Conservation (phyloP, 2,113 vertebrate species). For the Hepsetus odoe region DNA sequence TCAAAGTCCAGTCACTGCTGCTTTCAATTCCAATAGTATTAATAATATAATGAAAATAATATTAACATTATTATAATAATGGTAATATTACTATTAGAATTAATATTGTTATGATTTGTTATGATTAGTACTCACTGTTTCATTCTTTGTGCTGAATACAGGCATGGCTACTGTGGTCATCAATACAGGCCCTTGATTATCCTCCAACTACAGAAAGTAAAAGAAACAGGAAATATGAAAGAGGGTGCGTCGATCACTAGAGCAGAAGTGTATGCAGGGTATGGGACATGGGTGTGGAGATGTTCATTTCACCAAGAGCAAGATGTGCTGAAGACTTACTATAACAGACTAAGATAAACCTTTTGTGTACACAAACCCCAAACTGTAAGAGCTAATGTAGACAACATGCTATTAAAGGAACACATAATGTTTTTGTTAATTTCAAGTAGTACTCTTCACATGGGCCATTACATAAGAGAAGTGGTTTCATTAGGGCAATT, state of each 20-base stretch:
- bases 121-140: slow-evolving; percentile 91
- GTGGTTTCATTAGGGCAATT: neutral
- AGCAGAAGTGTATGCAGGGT: no score
- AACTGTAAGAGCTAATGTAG: neutral
- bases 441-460: neutral
- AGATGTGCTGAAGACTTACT: no score
- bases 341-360: neutral
- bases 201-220: slow-evolving; percentile 80
- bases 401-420: neutral
- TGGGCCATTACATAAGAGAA: neutral
- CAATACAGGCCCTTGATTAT: slow-evolving; percentile 87
- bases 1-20: no score
- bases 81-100: no score
- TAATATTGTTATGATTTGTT: no score
- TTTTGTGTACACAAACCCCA: neutral
- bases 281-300: neutral
- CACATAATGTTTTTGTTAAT: neutral
- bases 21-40: no score
- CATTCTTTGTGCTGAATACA: slow-evolving; percentile 98
- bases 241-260: neutral
- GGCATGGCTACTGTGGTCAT: slow-evolving; percentile 99
- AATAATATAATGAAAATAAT: no score
- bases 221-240: neutral
- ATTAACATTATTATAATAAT: no score
- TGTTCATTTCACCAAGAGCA: no score